Evolutionary conservation across 64 coral and sea anemone species (phyloP).

Genomic region (Acropora tenuis): DNA sequence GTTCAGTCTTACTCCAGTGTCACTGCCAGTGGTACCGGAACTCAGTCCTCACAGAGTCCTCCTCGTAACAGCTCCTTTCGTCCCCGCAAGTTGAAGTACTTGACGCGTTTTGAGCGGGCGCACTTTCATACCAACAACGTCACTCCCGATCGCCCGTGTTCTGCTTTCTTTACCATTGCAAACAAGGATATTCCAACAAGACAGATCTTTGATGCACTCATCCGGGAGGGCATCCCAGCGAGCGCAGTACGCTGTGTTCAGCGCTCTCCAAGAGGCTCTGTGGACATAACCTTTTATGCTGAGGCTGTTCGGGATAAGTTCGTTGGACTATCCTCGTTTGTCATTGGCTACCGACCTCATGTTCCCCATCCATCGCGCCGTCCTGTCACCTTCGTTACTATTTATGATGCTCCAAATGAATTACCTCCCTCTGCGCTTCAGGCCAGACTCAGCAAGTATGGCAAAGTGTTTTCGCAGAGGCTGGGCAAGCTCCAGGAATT

Average conservation of each 20-base stretch:
- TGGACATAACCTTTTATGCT: background rate
- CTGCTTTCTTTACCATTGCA: background rate
- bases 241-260: background rate
- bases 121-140: background rate
- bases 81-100: background rate
- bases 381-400: background rate
- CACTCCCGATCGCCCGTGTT: background rate
- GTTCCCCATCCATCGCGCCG: background rate
- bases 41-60: no score
- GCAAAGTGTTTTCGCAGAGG: background rate
- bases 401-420: background rate
- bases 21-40: no score
- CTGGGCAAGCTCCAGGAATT: background rate
- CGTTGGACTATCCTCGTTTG: background rate
- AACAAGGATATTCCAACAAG: background rate
- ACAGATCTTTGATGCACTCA: background rate
- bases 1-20: no score
- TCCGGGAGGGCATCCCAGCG: background rate
- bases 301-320: background rate
- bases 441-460: background rate
- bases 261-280: background rate
- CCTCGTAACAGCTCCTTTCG: rapidly evolving
- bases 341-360: background rate
- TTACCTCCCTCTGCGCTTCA: background rate
- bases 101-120: background rate